A percentile compares a stretch with the other conserved stretches of the same genome.
phyloP scores from a whole-genome alignment of 2,113 vertebrate genomes.

The Procapra przewalskii region DNA sequence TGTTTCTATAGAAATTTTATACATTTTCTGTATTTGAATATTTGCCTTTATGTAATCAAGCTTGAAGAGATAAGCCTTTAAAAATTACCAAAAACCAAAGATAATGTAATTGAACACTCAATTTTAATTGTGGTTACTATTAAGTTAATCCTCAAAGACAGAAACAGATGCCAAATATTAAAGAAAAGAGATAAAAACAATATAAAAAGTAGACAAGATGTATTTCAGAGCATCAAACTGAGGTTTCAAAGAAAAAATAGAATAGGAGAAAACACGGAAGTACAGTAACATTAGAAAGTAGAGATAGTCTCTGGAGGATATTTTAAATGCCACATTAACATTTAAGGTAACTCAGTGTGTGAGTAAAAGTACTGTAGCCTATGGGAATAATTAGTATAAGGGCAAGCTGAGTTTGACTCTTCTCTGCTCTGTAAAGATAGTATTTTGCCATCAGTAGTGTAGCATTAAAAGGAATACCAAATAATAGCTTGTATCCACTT shows the following conservation, averaged over 20 bases:
- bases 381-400: constrained; percentile 6
- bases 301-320: background rate
- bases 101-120: background rate
- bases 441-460: background rate
- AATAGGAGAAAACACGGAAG: background rate
- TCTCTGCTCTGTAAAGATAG: background rate
- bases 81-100: background rate
- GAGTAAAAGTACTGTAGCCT: background rate
- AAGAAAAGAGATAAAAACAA: background rate
- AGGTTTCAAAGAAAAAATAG: background rate
- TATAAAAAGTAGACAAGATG: background rate
- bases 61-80: background rate
- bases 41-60: background rate
- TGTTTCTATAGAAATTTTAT: background rate
- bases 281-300: background rate
- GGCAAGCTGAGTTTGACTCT: background rate
- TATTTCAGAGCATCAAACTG: background rate
- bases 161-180: background rate
- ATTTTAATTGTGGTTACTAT: background rate
- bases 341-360: constrained; percentile 17
- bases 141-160: background rate
- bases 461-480: constrained; percentile 6
- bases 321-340: constrained; percentile 35
- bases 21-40: background rate
- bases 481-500: background rate